Conservation (phyloP, 1,140 invertebrate species). For the Drosophila littoralis region DNA sequence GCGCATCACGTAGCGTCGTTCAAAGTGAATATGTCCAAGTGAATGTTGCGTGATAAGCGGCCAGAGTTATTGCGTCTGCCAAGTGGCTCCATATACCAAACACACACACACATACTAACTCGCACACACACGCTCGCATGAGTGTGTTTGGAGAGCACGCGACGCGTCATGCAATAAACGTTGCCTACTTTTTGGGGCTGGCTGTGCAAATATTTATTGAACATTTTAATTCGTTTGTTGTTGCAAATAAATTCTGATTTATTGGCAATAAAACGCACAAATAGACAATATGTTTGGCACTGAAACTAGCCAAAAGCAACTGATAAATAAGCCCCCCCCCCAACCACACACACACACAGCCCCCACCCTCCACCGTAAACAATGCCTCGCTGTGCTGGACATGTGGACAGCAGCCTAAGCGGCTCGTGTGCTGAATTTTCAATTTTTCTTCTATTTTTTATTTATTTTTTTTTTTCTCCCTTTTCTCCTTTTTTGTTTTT, state of each 20-base stretch:
- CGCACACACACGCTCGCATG: constrained; percentile 39
- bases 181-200: constrained; percentile 51
- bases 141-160: constrained; percentile 9
- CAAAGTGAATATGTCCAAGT: constrained; percentile 75
- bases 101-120: constrained; percentile 6
- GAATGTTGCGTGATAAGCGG: constrained; percentile 58
- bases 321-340: constrained; percentile 48
- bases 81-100: constrained; percentile 39
- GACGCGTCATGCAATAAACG: constrained; percentile 40
- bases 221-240: constrained; percentile 84
- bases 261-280: constrained; percentile 83
- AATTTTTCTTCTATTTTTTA: constrained; percentile 29
- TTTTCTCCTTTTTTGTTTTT: constrained; percentile 7
- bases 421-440: constrained; percentile 72
- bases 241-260: constrained; percentile 84
- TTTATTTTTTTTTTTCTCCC: constrained; percentile 4
- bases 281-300: constrained; percentile 65
- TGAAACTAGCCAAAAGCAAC: constrained; percentile 42
- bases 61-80: constrained; percentile 47
- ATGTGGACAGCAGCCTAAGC: constrained; percentile 49
- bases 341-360: constrained; percentile 28
- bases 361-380: not conserved
- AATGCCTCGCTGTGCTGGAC: constrained; percentile 26
- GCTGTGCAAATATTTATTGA: constrained; percentile 84
- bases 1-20: constrained; percentile 72